These are phyloP conservation scores for Drosophila ercepeae DNA, from an alignment of 1,140 invertebrate species.

Conservation along the genomic window DNA sequence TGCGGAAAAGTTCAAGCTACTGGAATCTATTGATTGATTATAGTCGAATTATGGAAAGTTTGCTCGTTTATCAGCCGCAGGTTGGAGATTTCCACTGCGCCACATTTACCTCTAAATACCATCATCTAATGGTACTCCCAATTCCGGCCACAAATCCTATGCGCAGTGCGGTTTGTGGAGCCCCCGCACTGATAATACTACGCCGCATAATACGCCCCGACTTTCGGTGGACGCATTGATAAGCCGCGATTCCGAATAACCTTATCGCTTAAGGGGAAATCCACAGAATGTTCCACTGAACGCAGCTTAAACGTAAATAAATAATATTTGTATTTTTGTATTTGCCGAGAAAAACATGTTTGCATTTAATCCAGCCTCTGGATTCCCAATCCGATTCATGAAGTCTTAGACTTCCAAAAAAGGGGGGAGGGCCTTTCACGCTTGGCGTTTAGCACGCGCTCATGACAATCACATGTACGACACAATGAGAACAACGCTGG, in stretches of 20 bases:
- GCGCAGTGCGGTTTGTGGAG: conserved; percentile 20
- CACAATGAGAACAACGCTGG: conserved; percentile 17
- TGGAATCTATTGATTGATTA: conserved; percentile 4
- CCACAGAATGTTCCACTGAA: conserved; percentile 12
- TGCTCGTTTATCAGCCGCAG: conserved; percentile 19
- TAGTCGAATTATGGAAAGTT: conserved; percentile 31
- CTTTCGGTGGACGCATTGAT: conserved; percentile 21
- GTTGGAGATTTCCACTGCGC: conserved; percentile 17
- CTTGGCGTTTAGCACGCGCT: conserved; percentile 43
- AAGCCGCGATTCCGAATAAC: conserved; percentile 18
- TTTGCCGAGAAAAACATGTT: conserved; percentile 27
- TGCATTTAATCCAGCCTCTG: background rate
- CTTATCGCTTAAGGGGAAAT: conserved; percentile 28
- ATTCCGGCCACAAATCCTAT: conserved; percentile 2
- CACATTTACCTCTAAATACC: background rate
- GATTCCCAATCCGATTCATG: background rate
- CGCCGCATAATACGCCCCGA: conserved; percentile 28
- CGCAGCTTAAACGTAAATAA: conserved; percentile 22
- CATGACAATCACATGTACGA: conserved; percentile 67
- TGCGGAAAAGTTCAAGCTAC: conserved; percentile 26
- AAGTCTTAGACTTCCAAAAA: background rate
- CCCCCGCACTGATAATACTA: conserved; percentile 23
- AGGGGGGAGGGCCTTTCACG: conserved; percentile 13
- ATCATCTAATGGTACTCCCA: background rate
- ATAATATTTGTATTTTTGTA: conserved; percentile 31